These are phyloP conservation scores for Melanostoma mellinum DNA, from an alignment of 2,888 invertebrate genomes.

Conservation along the genomic window DNA sequence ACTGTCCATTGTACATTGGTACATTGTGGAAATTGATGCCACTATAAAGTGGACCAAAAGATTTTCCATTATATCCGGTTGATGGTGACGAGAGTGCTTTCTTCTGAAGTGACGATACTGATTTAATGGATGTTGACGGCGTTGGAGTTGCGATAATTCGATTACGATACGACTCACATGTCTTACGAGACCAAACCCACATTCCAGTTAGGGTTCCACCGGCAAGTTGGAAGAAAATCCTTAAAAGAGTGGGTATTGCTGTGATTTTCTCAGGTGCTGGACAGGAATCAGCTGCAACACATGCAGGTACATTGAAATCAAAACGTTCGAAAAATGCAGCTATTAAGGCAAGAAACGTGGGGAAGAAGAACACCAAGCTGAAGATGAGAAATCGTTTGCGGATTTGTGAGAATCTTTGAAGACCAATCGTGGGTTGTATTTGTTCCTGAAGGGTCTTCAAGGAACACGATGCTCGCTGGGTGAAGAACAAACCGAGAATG, in stretches of 20 bases:
- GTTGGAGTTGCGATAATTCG: conserved; percentile 78
- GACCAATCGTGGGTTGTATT: conserved; percentile 78
- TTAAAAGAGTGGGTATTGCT: conserved; percentile 78
- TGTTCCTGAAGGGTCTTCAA: conserved; percentile 79
- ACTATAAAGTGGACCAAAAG: conserved; percentile 79
- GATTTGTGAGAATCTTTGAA: conserved; percentile 81
- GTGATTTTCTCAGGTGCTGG: conserved; percentile 75
- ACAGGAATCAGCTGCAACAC: conserved; percentile 79
- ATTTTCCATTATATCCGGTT: conserved; percentile 69
- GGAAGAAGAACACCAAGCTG: conserved; percentile 80
- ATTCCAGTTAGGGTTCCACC: conserved; percentile 81
- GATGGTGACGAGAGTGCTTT: conserved; percentile 74
- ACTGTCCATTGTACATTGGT: conserved; percentile 79
- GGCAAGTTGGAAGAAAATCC: conserved; percentile 79
- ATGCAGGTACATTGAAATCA: conserved; percentile 77
- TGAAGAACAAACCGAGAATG: conserved; percentile 79
- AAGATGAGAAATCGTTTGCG: conserved; percentile 80
- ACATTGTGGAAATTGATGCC: conserved; percentile 82
- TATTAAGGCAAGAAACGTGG: conserved; percentile 78
- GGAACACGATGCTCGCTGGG: conserved; percentile 80
- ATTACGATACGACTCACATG: conserved; percentile 81
- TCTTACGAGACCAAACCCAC: conserved; percentile 82
- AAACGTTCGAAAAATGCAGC: conserved; percentile 79
- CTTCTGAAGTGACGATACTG: conserved; percentile 77
- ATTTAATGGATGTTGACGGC: conserved; percentile 78